Base-by-base conservation (phyloP, 2,888 invertebrate species). In the Branchellion lobata region DNA sequence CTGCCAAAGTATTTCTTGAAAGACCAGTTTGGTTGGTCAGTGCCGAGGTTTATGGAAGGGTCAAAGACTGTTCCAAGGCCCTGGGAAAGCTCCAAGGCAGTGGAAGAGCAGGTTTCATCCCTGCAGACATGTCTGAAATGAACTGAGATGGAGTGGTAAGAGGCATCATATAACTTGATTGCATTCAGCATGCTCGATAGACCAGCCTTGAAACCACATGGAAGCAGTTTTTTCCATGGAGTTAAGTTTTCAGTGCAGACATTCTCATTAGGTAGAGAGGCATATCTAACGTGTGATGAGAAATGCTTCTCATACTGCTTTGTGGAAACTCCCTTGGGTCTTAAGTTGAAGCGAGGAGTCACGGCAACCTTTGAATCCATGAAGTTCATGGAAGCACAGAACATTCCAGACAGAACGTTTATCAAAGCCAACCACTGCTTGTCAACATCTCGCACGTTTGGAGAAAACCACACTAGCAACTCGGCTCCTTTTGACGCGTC, bases 211-310 rank as follows among this genome's bases (percentile, higher is more conserved):
- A 85, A 92, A 87, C 93, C 93, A 88, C 99, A 99, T 0, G 99
- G 98, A 71, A 99, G 88, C 2, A 99, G 89, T 87, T 98, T 99
- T 85, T 96, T 95, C 93, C 97, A 98, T 0, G 99, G 98, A 21
- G 99, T 98, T 84, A 99, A 89, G 89, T 99, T 99, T 89, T 99
- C 99, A 0, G 98, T 99, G 86, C 99, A 99, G 1, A 97, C 95
- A 84, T 95, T 94, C 90, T 99, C 99, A 82, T 94, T 90, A 0
- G 98, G 96, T 81, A 99, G 87, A n/a, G 94, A 92, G 0, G 96
- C 92, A 89, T 96, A 97, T 53, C 88, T 82, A 29, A 87, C 68
- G 34, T 80, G 33, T 33, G 80, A 75, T 11, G 75, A 34, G 36
- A 84, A 84, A 36, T 84, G 81, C 47, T 83, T 82, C 24, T 85